These are phyloP conservation scores for Caenorhabditis imperialis DNA, from an alignment of 2,888 invertebrate genomes.

Conservation along the genomic window DNA sequence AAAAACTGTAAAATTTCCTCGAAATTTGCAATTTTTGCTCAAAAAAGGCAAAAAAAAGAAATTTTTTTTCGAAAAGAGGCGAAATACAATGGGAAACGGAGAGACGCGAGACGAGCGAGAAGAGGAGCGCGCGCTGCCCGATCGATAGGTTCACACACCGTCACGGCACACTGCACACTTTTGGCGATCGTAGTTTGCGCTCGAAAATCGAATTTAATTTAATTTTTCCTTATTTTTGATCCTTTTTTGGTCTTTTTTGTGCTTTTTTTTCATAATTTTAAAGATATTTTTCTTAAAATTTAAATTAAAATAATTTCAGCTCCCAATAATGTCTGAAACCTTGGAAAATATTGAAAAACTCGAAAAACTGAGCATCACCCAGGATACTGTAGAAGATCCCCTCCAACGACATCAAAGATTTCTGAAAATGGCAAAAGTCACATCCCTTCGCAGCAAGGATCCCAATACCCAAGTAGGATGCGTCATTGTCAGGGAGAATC, in stretches of 20 bases:
- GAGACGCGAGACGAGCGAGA: neutral
- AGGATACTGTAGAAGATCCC: neutral
- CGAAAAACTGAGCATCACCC: constrained; percentile 7
- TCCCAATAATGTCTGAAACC: neutral
- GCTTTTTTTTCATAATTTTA: too few relatives aligned
- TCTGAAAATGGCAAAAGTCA: constrained; percentile 48
- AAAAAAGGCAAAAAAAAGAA: neutral
- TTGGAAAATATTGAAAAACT: neutral
- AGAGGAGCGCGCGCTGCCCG: neutral
- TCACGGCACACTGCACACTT: constrained; percentile 27
- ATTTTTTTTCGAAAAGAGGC: neutral
- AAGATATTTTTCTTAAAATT: too few relatives aligned
- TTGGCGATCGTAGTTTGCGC: neutral
- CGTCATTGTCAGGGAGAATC: constrained; percentile 89
- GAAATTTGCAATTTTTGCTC: too few relatives aligned
- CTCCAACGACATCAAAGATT: constrained; percentile 30
- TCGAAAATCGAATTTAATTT: neutral
- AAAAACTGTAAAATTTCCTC: too few relatives aligned
- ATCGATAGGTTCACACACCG: constrained; percentile 29
- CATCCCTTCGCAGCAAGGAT: constrained; percentile 62
- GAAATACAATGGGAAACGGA: neutral
- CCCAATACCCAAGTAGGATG: constrained; percentile 83
- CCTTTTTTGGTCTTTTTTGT: too few relatives aligned
- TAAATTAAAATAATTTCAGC: too few relatives aligned
- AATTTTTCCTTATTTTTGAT: too few relatives aligned